Base-by-base conservation (phyloP, 2,797 vertebrate species). In the Capromys pilorides region DNA sequence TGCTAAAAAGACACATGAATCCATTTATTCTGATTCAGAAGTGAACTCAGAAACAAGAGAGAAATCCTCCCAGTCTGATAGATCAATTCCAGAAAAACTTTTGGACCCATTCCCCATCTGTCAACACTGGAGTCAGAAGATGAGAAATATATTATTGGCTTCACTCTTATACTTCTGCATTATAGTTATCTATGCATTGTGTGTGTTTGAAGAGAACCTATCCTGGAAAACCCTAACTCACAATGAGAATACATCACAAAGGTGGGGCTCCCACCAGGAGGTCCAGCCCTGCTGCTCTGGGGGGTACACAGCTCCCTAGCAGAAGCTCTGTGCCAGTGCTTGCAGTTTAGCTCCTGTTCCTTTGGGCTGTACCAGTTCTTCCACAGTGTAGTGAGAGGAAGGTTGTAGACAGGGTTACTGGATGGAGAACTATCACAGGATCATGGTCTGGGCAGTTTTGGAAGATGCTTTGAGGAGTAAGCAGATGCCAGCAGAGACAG, bases 31-130 rank as follows among this genome's bases (percentile, higher is more conserved):
- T 75, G 73, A 45, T 75, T 96, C 91, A 92, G 64, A 84, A 90
- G 62, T 87, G 93, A 90, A 92, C 96, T 83, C 67, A 95, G 81
- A 96, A 75, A 5, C 41, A 45, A 73, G 78, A 75, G 81, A 73
- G 95, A 95, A 96, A 95, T 94, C 85, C 80, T 90, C 0, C 51
- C 4, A 2, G 39, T 19, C 85, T 13, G 90, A 85, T 80, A 96
- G 92, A 94, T 95, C 94, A 64, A 64, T 93, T 79, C 90, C 95
- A 95, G 95, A 96, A 94, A 91, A 84, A 86, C 84, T 84, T 84
- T 91, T 88, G 94, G 73, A 87, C 66, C 86, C 12, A 0, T 33
- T 87, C 92, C 62, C 82, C 87, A 93, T 84, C 93, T 81, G 94
- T 93, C 84, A 90, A 49, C 45, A 78, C 9, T 26, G 77, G 39